Evolutionary conservation across 1,140 invertebrate genomes (phyloP), one percentile per base, ranked within the genome.

Genomic region (Dysdera silvatica): DNA sequence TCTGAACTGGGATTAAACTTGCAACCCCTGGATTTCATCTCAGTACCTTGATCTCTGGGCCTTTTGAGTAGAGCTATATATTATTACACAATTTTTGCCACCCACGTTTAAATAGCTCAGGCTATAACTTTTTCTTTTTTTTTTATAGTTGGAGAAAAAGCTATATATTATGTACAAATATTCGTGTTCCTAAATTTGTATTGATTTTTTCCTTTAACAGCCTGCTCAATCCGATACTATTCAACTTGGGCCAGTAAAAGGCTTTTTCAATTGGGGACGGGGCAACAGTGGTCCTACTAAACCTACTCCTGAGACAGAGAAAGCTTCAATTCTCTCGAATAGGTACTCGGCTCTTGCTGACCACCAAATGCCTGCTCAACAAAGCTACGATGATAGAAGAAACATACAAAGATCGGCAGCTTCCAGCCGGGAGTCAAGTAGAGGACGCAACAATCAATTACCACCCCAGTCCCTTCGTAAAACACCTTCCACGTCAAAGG

Each of bases 201-300:
- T n/a, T n/a, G n/a, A n/a, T n/a, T 1, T 45, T 26, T 47, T 16
- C 16, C 31, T 47, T 20, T 61, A 41, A 4, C 53, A 63, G 60
- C 41, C 58, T 20, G 56, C 70, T 65, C 70, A 73, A 23, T 75
- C 76, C 65, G 75, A 75, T 24, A 73, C 70, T 55, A 73, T 77
- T 45, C 76, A 78, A 60, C 68, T 78, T 18, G 77, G 77, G 8
- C 76, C 77, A 33, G 76, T 75, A n/a, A 71, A 74, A 53, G 68
- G 71, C 20, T 71, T 73, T 56, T 60, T 65, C 43, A 69, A 67
- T 32, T 78, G 78, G 75, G 70, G 73, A 14, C 53, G 73, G 28
- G 76, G 77, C 20, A 76, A 75, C 51, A 76, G 73, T 59, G 75
- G 76, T 45, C 76, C 75, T 28, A 70, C 69, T 23, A 67, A 67